These are phyloP conservation scores for Terebella lapidaria DNA, from an alignment of 2,888 invertebrate species.

Conservation along the genomic window DNA sequence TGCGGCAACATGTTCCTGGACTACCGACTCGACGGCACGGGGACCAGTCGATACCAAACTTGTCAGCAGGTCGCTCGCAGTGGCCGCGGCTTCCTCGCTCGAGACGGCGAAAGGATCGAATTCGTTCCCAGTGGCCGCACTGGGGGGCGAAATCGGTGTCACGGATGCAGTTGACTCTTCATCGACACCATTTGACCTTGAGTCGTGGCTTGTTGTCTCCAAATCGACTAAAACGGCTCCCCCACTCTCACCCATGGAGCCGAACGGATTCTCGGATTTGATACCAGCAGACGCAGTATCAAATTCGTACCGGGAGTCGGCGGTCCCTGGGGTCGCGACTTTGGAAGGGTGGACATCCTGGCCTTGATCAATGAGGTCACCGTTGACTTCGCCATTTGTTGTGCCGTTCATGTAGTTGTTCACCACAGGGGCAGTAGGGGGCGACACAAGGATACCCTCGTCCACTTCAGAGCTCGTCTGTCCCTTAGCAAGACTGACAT, in stretches of 20 bases:
- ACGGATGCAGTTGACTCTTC: not conserved
- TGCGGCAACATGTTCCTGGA: too few relatives aligned
- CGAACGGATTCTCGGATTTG: not conserved
- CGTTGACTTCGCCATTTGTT: not conserved
- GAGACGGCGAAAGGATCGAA: too few relatives aligned
- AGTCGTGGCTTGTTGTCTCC: not conserved
- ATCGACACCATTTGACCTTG: not conserved
- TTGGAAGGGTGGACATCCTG: not conserved
- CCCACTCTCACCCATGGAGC: not conserved
- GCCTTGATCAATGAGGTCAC: not conserved
- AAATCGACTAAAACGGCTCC: not conserved
- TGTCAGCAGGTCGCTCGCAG: too few relatives aligned
- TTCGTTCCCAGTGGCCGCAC: too few relatives aligned
- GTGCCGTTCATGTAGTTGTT: not conserved
- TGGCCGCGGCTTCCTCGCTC: too few relatives aligned
- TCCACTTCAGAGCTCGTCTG: not conserved
- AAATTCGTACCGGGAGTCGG: not conserved
- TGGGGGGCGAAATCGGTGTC: not conserved
- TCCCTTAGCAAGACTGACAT: not conserved
- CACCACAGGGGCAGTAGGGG: not conserved
- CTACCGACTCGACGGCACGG: too few relatives aligned
- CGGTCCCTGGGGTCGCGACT: not conserved
- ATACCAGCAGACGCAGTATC: not conserved
- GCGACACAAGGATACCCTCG: not conserved
- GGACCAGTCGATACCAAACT: too few relatives aligned